phyloP scores from a whole-genome alignment of 2,113 vertebrate species.

The Chiloscyllium plagiosum region DNA sequence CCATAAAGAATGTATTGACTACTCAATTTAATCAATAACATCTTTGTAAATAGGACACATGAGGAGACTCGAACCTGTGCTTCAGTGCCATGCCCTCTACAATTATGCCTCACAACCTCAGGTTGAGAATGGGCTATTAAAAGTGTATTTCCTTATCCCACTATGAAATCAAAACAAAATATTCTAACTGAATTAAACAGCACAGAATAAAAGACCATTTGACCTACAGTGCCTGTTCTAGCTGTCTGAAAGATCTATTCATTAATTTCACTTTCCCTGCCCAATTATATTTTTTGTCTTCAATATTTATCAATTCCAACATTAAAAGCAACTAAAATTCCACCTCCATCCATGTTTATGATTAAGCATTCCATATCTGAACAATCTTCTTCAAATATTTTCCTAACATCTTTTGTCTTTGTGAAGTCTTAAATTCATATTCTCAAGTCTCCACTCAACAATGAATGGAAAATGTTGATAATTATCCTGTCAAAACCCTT shows the following conservation, averaged over 20 bases:
- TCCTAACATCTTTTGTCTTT: neutral
- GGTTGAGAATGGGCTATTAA: neutral
- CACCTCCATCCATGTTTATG: neutral
- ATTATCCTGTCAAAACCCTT: neutral
- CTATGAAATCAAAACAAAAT: neutral
- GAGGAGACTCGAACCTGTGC: too few species aligned
- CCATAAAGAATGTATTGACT: neutral
- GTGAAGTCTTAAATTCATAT: neutral
- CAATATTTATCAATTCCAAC: neutral
- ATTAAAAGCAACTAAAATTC: neutral
- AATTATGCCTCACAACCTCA: neutral
- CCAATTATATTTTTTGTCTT: neutral
- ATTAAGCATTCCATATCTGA: neutral
- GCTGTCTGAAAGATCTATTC: neutral
- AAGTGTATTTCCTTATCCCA: neutral
- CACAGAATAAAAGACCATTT: neutral
- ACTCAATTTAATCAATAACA: neutral
- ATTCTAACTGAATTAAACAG: neutral
- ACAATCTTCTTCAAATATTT: neutral
- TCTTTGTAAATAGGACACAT: neutral
- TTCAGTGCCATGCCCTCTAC: neutral
- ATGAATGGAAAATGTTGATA: neutral
- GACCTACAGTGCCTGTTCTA: neutral
- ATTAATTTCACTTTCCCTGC: neutral
- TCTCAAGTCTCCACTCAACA: neutral